Evolutionary conservation across 2,113 vertebrate genomes (phyloP), one percentile per base, ranked within the genome.

Genomic region (Hemichromis elongatus): DNA sequence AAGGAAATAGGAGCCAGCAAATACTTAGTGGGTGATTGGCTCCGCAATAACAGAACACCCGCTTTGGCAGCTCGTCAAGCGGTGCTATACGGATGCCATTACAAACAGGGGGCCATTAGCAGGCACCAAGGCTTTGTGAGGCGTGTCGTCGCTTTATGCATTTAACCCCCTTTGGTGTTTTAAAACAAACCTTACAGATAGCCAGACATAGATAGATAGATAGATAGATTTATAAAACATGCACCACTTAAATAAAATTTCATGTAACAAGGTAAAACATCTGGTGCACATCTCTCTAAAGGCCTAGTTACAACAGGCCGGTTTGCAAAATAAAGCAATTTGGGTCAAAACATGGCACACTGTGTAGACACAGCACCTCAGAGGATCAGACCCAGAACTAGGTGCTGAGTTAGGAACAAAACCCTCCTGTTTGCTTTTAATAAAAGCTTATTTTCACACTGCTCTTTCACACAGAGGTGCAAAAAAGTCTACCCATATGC

Each of bases 21-120:
- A 95, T 94, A 91, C 92, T 94, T 95, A 94, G 93, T 90, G 93
- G 93, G 91, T 95, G 95, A 95, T 95, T 95, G 95, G 95, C 94
- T 93, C 90, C 87, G 88, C 95, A 94, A 95, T 93, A 95, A 95
- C 94, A 95, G 89, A 93, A 93, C 92, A 89, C 87, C 93, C 93
- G 92, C 89, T 94, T 93, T 93, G 94, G 93, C 92, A 90, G 91
- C 87, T 92, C 86, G 90, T 93, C 94, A 93, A 92, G 89, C 90
- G 80, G 61, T 82, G 90, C 92, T 90, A 90, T 92, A 90, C 92
- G 85, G 86, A 91, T 93, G 92, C 93, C 90, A 93, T 94, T 94
- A 94, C 93, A 91, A 91, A 94, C 88, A 87, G 79, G 86, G 89
- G 89, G 63, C 86, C 91, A 93, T 94, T 94, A 94, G 90, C 79